A percentile compares a stretch with the other conserved stretches of the same genome.
phyloP scores from a whole-genome alignment of 2,797 vertebrate genomes.

The Salarias fasciatus region DNA sequence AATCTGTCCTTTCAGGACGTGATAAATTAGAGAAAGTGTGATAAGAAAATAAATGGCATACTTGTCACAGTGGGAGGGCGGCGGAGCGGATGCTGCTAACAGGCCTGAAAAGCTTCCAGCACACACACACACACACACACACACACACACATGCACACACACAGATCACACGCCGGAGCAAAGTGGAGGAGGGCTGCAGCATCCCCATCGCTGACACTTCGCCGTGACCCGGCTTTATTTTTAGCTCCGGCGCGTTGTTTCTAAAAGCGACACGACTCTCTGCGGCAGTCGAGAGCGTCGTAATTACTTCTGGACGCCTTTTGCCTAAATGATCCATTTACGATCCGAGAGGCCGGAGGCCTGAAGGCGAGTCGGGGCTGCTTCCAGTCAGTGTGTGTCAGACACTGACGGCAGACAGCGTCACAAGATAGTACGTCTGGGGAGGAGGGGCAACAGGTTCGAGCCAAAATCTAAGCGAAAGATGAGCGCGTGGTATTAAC shows the following conservation, averaged over 20 bases:
- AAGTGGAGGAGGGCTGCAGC: constrained; percentile 31
- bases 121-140: too few relatives aligned
- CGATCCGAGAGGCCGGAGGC: constrained; percentile 37
- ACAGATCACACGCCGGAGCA: constrained; percentile 25
- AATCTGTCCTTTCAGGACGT: constrained; percentile 47
- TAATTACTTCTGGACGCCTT: constrained; percentile 46
- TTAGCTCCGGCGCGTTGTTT: constrained; percentile 39
- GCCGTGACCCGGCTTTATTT: constrained; percentile 48
- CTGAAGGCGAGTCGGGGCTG: constrained; percentile 30
- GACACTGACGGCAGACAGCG: constrained; percentile 41
- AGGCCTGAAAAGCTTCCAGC: constrained; percentile 36
- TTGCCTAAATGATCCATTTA: constrained; percentile 53
- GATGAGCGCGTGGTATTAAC: constrained; percentile 38
- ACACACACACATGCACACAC: constrained; percentile 3
- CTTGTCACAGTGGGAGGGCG: constrained; percentile 54
- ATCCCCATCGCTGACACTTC: constrained; percentile 34
- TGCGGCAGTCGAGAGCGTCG: constrained; percentile 23
- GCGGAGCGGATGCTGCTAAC: constrained; percentile 25
- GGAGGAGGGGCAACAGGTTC: constrained; percentile 31
- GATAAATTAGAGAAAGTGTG: constrained; percentile 53
- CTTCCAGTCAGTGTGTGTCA: constrained; percentile 41
- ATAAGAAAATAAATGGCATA: constrained; percentile 57
- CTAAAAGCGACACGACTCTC: constrained; percentile 40
- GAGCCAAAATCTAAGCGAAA: constrained; percentile 42
- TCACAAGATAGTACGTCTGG: constrained; percentile 41